phyloP scores from a whole-genome alignment of 1,140 invertebrate species.

The Cephus cinctus region DNA sequence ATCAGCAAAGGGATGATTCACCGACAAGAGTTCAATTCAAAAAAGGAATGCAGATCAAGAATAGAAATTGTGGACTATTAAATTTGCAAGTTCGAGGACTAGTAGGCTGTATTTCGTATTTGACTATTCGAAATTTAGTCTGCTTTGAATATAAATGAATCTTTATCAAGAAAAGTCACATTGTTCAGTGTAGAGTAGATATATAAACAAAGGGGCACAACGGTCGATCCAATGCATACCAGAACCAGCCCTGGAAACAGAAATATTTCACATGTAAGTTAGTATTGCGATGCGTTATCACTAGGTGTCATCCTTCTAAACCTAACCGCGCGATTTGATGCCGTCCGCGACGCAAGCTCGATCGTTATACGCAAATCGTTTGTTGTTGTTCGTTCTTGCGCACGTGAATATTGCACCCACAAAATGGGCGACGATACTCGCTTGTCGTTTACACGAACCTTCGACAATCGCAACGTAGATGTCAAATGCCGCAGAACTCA shows the following conservation, averaged over 20 bases:
- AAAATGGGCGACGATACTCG: background rate
- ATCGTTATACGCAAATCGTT: too few species aligned
- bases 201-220: constrained; percentile 22
- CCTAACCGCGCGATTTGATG: constrained; percentile 9
- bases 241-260: constrained; percentile 44
- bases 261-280: constrained; percentile 38
- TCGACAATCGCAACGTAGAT: constrained; percentile 3
- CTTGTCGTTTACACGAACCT: background rate
- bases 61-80: too few species aligned
- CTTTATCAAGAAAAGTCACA: constrained; percentile 9
- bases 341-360: background rate
- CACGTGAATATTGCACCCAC: too few species aligned
- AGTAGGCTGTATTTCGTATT: too few species aligned
- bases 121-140: too few species aligned
- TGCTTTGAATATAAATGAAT: background rate
- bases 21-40: too few species aligned
- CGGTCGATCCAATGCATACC: constrained; percentile 33
- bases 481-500: constrained; percentile 18
- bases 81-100: too few species aligned
- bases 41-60: too few species aligned
- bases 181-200: constrained; percentile 10
- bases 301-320: constrained; percentile 4
- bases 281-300: constrained; percentile 19
- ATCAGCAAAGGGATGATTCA: too few species aligned
- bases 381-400: too few species aligned